A percentile compares a stretch with the other conserved stretches of the same genome.
These are phyloP conservation scores for Tribolium freemani DNA, from an alignment of 2,888 invertebrate species.

Conservation along the genomic window DNA sequence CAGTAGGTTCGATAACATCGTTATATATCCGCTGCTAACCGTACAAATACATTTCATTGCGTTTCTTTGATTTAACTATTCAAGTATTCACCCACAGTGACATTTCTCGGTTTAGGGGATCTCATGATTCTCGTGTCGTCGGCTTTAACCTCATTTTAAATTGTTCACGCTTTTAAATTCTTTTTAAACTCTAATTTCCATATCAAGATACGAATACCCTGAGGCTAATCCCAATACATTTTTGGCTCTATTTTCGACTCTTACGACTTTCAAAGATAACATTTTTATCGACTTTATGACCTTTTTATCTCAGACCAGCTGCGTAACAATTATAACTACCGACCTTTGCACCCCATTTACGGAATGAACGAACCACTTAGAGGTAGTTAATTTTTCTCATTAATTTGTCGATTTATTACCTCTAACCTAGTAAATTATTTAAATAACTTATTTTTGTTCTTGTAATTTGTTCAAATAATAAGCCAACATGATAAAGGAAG, in stretches of 20 bases:
- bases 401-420: constrained; percentile 27
- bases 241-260: constrained; percentile 7
- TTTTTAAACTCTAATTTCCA: constrained; percentile 34
- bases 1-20: constrained; percentile 68
- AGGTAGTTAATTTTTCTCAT: constrained; percentile 32
- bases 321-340: constrained; percentile 37
- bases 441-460: constrained; percentile 29
- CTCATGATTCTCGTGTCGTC: constrained; percentile 41
- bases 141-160: constrained; percentile 44
- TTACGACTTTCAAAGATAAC: constrained; percentile 22
- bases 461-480: constrained; percentile 24
- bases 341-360: constrained; percentile 40
- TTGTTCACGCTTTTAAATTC: constrained; percentile 43
- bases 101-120: constrained; percentile 39
- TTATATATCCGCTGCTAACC: constrained; percentile 63
- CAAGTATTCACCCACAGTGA: constrained; percentile 46
- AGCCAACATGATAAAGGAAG: constrained; percentile 36
- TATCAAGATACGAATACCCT: constrained; percentile 33
- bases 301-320: constrained; percentile 39
- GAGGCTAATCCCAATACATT: constrained; percentile 12
- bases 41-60: constrained; percentile 55
- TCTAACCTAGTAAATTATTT: constrained; percentile 13
- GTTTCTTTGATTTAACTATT: constrained; percentile 52
- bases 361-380: constrained; percentile 26
- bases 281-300: constrained; percentile 32